phyloP scores from a whole-genome alignment of 2,113 vertebrate species.

The Grammomys dolichurus region DNA sequence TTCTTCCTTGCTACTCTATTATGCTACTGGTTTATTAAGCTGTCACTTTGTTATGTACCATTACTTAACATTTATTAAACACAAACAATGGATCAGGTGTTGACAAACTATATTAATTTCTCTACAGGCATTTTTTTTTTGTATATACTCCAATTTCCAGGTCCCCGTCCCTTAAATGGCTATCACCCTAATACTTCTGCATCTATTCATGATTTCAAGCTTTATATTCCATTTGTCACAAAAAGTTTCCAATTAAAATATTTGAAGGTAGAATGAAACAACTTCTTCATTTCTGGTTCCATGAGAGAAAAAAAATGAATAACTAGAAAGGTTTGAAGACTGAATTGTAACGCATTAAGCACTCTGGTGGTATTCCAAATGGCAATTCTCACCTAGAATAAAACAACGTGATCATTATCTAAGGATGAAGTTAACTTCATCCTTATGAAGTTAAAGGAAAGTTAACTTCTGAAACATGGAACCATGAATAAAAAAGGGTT shows the following conservation, averaged over 20 bases:
- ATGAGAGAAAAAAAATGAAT: constrained; percentile 14
- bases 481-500: background rate
- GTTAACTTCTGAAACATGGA: background rate
- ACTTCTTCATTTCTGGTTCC: constrained; percentile 43
- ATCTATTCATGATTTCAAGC: background rate
- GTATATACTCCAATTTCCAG: constrained; percentile 13
- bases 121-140: constrained; percentile 21
- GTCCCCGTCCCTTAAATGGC: background rate
- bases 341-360: constrained; percentile 59
- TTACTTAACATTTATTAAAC: constrained; percentile 58
- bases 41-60: constrained; percentile 18
- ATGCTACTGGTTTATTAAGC: constrained; percentile 12
- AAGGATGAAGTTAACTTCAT: background rate
- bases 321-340: constrained; percentile 63
- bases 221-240: background rate
- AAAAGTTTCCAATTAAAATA: constrained; percentile 35
- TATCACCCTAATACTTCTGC: background rate
- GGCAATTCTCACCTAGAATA: constrained; percentile 42
- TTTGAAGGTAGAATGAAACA: constrained; percentile 41
- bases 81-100: background rate
- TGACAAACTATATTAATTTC: constrained; percentile 21
- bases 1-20: background rate
- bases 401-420: constrained; percentile 30
- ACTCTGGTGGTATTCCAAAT: constrained; percentile 28
- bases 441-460: background rate